Base-by-base conservation (phyloP, 92 coral and sea anemone species). In the Heteractis magnifica region DNA sequence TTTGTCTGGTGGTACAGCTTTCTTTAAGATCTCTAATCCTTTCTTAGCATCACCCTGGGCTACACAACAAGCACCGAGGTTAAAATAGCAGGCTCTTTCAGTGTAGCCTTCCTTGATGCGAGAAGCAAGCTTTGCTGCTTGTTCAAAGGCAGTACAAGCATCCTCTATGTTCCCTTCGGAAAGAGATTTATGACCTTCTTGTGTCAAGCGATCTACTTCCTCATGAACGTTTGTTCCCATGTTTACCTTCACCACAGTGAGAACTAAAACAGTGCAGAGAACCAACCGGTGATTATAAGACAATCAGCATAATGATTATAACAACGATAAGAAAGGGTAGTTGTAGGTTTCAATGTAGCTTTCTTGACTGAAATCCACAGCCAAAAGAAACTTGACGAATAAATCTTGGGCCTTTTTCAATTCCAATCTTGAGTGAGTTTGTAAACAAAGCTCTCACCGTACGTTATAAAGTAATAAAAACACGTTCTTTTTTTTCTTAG, bases 61-160 rank as follows among this genome's bases (percentile, higher is more conserved):
- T 1, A 97, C 99, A 80, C 87, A 97, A 77, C 99, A 92, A 51
- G 99, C 99, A 51, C 99, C 99, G 13, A 97, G 92, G 83, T 97
- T 97, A 49, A 97, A 97, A 70, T 81, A 91, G 58, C 99, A 97
- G 49, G 99, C 99, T 87, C 99, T 94, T 72, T 89, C 94, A 6
- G 95, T 97, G 73, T 92, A 97, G 0, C 95, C 93, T 76, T 97
- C 99, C 50, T 88, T 89, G 5, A 93, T 64, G 5, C 85, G 88
- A 18, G 77, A 84, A 70, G 99, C 93, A 49, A 97, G 85, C 20
- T 80, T 65, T 8, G 91, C 88, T 10, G 99, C 99, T 79, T 82
- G 92, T 78, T 97, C 99, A 84, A 94, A 97, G 23, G 94, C 84
- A 58, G 64, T 64, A 60, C 91, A 90, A 26, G 99, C 98, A 71